A percentile compares a stretch with the other conserved stretches of the same genome.
Conservation (phyloP, 1,140 invertebrate genomes). For the Drosophila neocordata region DNA sequence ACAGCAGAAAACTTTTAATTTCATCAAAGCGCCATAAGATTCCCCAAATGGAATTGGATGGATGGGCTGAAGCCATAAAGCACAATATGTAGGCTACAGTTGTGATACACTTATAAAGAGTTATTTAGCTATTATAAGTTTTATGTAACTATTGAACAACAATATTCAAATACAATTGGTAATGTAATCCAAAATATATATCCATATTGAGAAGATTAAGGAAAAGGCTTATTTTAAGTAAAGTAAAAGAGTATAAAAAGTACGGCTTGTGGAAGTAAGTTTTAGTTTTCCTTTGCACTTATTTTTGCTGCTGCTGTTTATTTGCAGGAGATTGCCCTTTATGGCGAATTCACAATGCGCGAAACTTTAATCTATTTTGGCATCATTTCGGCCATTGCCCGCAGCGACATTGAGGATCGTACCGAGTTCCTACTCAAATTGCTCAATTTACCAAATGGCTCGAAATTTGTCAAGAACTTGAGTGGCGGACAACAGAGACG, state of each 20-base stretch:
- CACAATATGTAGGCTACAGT: slow-evolving; percentile 25
- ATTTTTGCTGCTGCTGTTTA: slow-evolving; percentile 36
- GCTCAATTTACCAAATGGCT: slow-evolving; percentile 87
- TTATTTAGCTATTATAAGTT: background rate
- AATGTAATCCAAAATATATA: background rate
- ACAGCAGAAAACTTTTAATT: slow-evolving; percentile 54
- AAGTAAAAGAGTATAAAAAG: background rate
- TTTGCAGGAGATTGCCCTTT: slow-evolving; percentile 93
- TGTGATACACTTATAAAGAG: background rate
- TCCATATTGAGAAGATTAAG: too few species aligned
- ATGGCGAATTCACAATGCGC: slow-evolving; percentile 94
- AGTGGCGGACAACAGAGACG: slow-evolving; percentile 95
- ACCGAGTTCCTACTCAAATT: slow-evolving; percentile 92
- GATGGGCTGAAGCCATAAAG: slow-evolving; percentile 31
- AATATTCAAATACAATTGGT: background rate
- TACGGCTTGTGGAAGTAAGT: background rate
- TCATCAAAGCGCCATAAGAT: slow-evolving; percentile 49
- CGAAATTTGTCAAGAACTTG: slow-evolving; percentile 90
- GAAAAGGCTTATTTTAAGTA: too few species aligned
- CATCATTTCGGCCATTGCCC: slow-evolving; percentile 92
- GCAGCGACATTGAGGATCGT: slow-evolving; percentile 88
- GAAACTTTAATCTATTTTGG: slow-evolving; percentile 97
- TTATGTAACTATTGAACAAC: too few species aligned
- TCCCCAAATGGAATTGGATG: background rate
- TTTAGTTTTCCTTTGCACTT: slow-evolving; percentile 4